Percentiles rank a stretch among this genome's conserved stretches.
Evolutionary conservation across 1,140 invertebrate species (phyloP).

Genomic region (Rhagoletis zephyria): DNA sequence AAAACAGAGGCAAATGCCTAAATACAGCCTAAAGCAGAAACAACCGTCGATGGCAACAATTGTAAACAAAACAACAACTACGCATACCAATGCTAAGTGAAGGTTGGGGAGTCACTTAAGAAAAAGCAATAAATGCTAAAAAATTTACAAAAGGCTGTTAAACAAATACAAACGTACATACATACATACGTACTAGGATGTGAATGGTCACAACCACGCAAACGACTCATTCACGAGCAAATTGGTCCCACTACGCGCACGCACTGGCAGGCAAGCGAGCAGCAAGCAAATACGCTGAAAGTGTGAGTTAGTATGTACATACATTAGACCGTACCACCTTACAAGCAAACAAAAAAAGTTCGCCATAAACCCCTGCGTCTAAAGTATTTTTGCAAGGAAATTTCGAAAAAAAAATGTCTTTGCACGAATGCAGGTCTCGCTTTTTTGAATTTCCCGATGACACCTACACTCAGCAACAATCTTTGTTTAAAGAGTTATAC

Average conservation of each 20-base stretch:
- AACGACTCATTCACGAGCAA: neutral
- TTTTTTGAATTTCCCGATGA: no score
- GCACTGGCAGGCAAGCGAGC: neutral
- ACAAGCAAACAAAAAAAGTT: no score
- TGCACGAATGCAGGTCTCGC: no score
- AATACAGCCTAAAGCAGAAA: neutral
- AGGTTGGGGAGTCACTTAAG: neutral
- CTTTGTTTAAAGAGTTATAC: no score
- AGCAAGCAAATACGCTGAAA: neutral
- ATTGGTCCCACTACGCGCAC: neutral
- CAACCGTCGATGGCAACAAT: slow-evolving; percentile 1
- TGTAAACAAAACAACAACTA: neutral
- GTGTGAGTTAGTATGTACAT: no score
- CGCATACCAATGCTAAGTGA: neutral
- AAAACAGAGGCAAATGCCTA: neutral
- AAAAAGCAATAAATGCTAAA: slow-evolving; percentile 9
- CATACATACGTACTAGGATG: neutral
- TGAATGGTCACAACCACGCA: slow-evolving; percentile 25
- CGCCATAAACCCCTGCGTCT: no score
- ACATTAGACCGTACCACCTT: no score
- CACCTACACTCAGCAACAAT: no score
- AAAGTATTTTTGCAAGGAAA: no score
- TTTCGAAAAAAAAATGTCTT: no score
- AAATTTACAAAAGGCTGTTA: slow-evolving; percentile 18
- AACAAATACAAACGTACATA: neutral